Evolutionary conservation across 2,113 vertebrate genomes (phyloP), one percentile per base, ranked within the genome.

Genomic region (Burhinus bistriatus): DNA sequence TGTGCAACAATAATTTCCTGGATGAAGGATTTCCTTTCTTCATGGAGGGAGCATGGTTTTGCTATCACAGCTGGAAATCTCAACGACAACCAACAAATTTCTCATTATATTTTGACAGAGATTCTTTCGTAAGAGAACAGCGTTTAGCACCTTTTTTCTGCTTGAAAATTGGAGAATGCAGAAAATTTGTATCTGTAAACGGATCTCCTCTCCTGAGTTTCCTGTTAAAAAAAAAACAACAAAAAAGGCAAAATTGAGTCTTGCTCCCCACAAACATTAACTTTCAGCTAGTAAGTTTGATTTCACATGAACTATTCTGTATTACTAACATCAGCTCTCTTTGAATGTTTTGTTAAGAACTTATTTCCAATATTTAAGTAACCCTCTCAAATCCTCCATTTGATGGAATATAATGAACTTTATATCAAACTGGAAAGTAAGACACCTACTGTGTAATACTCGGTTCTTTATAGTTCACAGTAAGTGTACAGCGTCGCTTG

Each of bases 131-230:
- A n/a, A 83, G 16, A 11, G 98, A 98, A 32, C 0, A 86, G 16
- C 21, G 65, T 5, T 94, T 97, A 16, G 6, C 9, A 2, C 96
- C 96, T 66, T 96, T 98, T 78, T 94, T 97, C 83, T 96, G 83
- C 89, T 99, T 99, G 96, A 99, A 99, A 97, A 99, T 93, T 13
- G 99, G 99, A 45, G 99, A 99, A 85, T 93, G 55, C 93, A 99
- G 98, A 97, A 99, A 99, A 86, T 97, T 92, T 12, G 98, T 87
- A 94, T 99, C 99, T 78, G 99, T 99, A 96, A 98, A 99, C 36
- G 98, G 99, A 95, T 99, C 99, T 29, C 99, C 99, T 89, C 99
- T 99, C 51, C 99, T 98, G 42, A 99, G 98, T 96, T 99, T 99
- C 97, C 99, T 99, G 59, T 66, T 75, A 82, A 11, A 78, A 34